Evolutionary conservation across 2,888 invertebrate species (phyloP).

Genomic region (Latrodectus hesperus): DNA sequence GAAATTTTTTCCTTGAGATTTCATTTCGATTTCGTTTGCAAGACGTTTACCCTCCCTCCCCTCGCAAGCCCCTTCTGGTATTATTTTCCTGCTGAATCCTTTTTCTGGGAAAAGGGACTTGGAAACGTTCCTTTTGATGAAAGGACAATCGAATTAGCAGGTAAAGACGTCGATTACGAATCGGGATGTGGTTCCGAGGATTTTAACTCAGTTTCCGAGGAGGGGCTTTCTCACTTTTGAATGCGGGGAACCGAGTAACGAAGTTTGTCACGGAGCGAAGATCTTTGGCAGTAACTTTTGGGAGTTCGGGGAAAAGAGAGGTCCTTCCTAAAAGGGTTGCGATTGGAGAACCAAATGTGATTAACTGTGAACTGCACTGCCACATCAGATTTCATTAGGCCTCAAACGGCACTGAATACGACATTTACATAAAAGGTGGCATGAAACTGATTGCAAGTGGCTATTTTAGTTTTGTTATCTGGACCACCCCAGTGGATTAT

Average conservation of each 20-base stretch:
- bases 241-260: background rate
- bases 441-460: too few species aligned
- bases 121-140: background rate
- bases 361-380: background rate
- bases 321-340: conserved; percentile 2
- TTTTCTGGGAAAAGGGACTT: background rate
- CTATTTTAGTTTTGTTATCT: too few species aligned
- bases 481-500: too few species aligned
- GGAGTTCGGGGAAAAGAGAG: background rate
- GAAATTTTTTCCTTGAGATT: background rate
- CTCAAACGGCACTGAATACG: background rate
- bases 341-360: conserved; percentile 11
- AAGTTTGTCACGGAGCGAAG: background rate
- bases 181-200: background rate
- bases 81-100: too few species aligned
- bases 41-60: background rate
- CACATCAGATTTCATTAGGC: background rate
- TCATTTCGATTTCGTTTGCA: background rate
- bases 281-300: conserved; percentile 4
- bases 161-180: conserved; percentile 49
- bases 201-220: conserved; percentile 22
- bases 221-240: background rate
- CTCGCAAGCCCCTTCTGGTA: too few species aligned
- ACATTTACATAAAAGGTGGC: too few species aligned
- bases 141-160: conserved; percentile 21